A percentile compares a stretch with the other conserved stretches of the same genome.
phyloP scores from a whole-genome alignment of 2,888 invertebrate genomes.

The Drosophila hamatofila region DNA sequence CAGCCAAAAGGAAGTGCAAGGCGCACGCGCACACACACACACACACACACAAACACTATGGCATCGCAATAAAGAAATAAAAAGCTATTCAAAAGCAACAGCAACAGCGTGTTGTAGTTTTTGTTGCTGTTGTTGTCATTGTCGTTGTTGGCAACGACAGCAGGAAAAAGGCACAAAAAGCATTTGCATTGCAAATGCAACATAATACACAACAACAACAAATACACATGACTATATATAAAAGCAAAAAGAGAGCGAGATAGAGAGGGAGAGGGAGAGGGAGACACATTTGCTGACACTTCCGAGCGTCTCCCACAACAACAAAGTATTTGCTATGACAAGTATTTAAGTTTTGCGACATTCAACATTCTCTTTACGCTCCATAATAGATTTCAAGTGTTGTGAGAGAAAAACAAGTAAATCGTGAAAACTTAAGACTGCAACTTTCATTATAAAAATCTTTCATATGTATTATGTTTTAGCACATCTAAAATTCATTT shows the following conservation, averaged over 20 bases:
- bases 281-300: slow-evolving; percentile 66
- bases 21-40: too few species aligned
- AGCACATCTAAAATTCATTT: neutral
- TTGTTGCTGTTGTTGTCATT: slow-evolving; percentile 39
- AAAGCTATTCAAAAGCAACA: slow-evolving; percentile 60
- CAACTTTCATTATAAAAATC: neutral
- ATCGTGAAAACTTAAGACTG: neutral
- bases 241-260: slow-evolving; percentile 47
- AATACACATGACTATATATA: slow-evolving; percentile 69
- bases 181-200: slow-evolving; percentile 75
- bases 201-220: slow-evolving; percentile 74
- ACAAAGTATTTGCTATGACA: slow-evolving; percentile 65
- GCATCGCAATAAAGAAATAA: slow-evolving; percentile 74
- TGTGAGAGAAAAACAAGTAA: neutral
- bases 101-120: slow-evolving; percentile 21
- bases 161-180: slow-evolving; percentile 77
- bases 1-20: slow-evolving; percentile 58
- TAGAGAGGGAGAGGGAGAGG: neutral
- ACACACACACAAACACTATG: slow-evolving; percentile 39
- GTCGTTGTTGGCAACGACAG: slow-evolving; percentile 64
- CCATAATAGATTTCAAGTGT: slow-evolving; percentile 27
- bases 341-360: slow-evolving; percentile 69
- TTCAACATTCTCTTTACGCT: slow-evolving; percentile 24
- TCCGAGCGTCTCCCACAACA: slow-evolving; percentile 55
- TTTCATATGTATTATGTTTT: neutral